These are phyloP conservation scores for Aphaenogaster rudis DNA, from an alignment of 1,140 invertebrate genomes.

Conservation along the genomic window DNA sequence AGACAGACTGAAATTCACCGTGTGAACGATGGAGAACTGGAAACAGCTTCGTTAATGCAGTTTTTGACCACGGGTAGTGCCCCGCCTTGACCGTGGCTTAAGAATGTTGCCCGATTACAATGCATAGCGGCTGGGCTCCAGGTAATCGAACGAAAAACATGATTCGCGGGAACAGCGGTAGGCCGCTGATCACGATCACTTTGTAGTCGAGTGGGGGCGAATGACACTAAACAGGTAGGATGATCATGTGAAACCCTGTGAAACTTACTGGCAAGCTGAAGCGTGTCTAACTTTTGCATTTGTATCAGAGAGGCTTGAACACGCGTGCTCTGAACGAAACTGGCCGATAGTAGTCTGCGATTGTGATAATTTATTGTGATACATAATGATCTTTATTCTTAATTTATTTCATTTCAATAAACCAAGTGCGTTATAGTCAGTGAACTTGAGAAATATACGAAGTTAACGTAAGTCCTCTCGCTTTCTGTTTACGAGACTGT, in stretches of 20 bases:
- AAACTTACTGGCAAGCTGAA: conserved; percentile 63
- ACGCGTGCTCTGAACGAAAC: conserved; percentile 19
- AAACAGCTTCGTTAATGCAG: conserved; percentile 10
- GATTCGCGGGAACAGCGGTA: conserved; percentile 60
- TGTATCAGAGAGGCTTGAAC: conserved; percentile 12
- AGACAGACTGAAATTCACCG: background rate
- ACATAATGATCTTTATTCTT: conserved; percentile 16
- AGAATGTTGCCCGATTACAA: conserved; percentile 69
- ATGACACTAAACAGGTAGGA: conserved; percentile 48
- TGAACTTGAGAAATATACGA: conserved; percentile 9
- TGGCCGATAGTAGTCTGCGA: background rate
- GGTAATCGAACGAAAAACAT: conserved; percentile 66
- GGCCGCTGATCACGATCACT: conserved; percentile 64
- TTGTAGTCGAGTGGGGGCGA: conserved; percentile 58
- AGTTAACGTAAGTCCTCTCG: conserved; percentile 38
- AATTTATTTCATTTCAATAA: background rate
- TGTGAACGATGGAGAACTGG: background rate
- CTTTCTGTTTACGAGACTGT: background rate
- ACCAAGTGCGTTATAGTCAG: conserved; percentile 26
- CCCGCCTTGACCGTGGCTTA: conserved; percentile 27
- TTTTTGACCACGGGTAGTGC: background rate
- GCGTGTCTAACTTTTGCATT: conserved; percentile 45
- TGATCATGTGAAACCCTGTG: background rate
- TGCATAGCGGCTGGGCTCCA: conserved; percentile 20
- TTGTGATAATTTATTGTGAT: conserved; percentile 6